phyloP scores from a whole-genome alignment of 2,113 vertebrate species.

The Cynoglossus semilaevis region DNA sequence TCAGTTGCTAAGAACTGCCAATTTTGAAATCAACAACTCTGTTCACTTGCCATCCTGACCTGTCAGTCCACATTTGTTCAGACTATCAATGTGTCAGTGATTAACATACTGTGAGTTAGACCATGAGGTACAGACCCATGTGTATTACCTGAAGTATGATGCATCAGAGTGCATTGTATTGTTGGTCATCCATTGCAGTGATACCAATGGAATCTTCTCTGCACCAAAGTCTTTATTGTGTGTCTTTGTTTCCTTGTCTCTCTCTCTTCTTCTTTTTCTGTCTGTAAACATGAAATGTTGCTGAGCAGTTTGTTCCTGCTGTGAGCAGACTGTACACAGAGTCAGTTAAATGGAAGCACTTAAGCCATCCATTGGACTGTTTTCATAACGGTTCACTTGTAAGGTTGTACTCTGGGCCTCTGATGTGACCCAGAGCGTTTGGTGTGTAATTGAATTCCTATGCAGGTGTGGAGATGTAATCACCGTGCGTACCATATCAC shows the following conservation, averaged over 20 bases:
- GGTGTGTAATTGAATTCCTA: constrained; percentile 58
- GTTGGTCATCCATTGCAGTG: constrained; percentile 27
- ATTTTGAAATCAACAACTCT: too few species aligned
- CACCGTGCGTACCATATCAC: constrained; percentile 56
- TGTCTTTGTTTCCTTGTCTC: constrained; percentile 13
- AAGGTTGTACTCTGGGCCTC: constrained; percentile 50
- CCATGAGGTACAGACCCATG: constrained; percentile 27
- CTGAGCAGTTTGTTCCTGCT: constrained; percentile 54
- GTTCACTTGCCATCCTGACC: too few species aligned
- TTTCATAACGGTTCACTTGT: constrained; percentile 43
- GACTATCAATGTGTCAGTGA: too few species aligned
- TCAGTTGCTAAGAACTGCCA: too few species aligned
- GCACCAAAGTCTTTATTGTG: constrained; percentile 49
- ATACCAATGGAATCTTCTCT: constrained; percentile 52
- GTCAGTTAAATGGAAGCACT: constrained; percentile 51
- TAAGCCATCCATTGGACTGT: constrained; percentile 67
- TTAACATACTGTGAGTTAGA: constrained; percentile 64
- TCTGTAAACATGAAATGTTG: constrained; percentile 42
- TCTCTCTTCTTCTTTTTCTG: constrained; percentile 20
- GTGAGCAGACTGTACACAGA: constrained; percentile 44
- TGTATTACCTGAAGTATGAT: neutral
- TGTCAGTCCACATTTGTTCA: too few species aligned
- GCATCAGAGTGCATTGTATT: constrained; percentile 44
- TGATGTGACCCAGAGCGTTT: constrained; percentile 41
- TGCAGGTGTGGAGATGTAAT: constrained; percentile 56